Base-by-base conservation (phyloP, 2,888 invertebrate genomes). In the Spodoptera littoralis region DNA sequence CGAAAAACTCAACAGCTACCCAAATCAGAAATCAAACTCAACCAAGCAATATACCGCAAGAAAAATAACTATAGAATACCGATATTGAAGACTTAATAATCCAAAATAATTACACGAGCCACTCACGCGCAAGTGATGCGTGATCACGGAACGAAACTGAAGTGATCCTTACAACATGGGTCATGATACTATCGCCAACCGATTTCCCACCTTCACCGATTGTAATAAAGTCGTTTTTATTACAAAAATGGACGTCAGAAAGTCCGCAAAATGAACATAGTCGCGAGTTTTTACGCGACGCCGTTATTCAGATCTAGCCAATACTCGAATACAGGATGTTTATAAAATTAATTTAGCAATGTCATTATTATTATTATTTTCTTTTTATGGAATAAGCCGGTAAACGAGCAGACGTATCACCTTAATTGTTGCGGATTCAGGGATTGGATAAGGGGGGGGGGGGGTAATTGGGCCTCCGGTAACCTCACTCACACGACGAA, bases 261-360 rank as follows among this genome's bases (percentile, higher is more conserved):
- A 80, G 88, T 90, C 87, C 86, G 83, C 87, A 83, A 92, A 93
- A 92, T 92, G 93, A 92, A 90, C 93, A 91, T 88, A 90, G 91
- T 90, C 87, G 91, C 89, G 90, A 90, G 85, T 91, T 92, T 90
- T 90, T 91, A 84, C 85, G 82, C 81, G 84, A 82, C 76, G 80
- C 77, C 81, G 88, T 90, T 88, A 90, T 92, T 92, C 87, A 89
- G 88, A 92, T 92, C 91, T 90, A 89, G 89, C 92, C 92, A 91
- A 93, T 93, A 92, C 85, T 83, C 87, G 73, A 62, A 51, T 88
- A 92, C 84, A 89, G 92, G 84, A 4, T 90, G 92, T 66, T 81
- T 72, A 8, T 30, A 13, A 55, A 54, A 27, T 13, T 13, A 36
- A 36, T 36, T 36, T 30, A 6, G 30, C n/a, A n/a, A n/a, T n/a